A percentile compares a stretch with the other conserved stretches of the same genome.
These are phyloP conservation scores for Daphoenositta chrysoptera DNA, from an alignment of 2,113 vertebrate species.

Conservation along the genomic window DNA sequence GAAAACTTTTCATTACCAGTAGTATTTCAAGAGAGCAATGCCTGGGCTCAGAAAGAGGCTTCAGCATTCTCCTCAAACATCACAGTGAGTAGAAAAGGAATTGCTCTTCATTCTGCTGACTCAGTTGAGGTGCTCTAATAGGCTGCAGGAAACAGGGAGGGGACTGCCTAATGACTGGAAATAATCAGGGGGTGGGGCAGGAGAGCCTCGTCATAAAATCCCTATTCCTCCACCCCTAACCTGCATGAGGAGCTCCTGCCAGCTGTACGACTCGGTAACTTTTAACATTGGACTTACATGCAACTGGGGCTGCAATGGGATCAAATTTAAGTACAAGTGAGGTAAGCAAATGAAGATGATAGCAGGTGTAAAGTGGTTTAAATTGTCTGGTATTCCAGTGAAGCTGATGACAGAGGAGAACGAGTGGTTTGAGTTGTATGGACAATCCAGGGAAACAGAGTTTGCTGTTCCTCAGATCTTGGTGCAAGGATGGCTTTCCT, in stretches of 20 bases:
- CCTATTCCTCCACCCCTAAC: slow-evolving; percentile 11
- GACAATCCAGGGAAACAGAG: fast-evolving
- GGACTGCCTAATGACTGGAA: slow-evolving; percentile 12
- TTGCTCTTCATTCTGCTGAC: neutral
- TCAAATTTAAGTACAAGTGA: slow-evolving; percentile 63
- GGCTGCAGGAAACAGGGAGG: slow-evolving; percentile 46
- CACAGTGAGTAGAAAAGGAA: neutral
- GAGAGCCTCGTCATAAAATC: slow-evolving; percentile 33
- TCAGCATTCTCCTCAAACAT: neutral
- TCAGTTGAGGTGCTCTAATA: slow-evolving; percentile 6
- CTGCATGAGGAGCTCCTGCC: slow-evolving; percentile 18
- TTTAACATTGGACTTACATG: slow-evolving; percentile 20
- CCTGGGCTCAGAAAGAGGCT: neutral
- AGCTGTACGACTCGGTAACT: fast-evolving
- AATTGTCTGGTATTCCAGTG: neutral
- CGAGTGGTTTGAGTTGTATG: fast-evolving
- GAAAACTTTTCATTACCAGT: neutral
- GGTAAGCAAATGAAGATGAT: slow-evolving; percentile 23
- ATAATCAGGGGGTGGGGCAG: slow-evolving; percentile 24
- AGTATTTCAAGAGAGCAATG: neutral
- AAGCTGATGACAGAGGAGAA: neutral
- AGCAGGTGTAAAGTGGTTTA: neutral
- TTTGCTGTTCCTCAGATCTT: neutral
- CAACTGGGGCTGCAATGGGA: slow-evolving; percentile 47
- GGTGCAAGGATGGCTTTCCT: neutral